These are phyloP conservation scores for Lasioglossum oenotherae DNA, from an alignment of 2,888 invertebrate genomes.

Conservation along the genomic window DNA sequence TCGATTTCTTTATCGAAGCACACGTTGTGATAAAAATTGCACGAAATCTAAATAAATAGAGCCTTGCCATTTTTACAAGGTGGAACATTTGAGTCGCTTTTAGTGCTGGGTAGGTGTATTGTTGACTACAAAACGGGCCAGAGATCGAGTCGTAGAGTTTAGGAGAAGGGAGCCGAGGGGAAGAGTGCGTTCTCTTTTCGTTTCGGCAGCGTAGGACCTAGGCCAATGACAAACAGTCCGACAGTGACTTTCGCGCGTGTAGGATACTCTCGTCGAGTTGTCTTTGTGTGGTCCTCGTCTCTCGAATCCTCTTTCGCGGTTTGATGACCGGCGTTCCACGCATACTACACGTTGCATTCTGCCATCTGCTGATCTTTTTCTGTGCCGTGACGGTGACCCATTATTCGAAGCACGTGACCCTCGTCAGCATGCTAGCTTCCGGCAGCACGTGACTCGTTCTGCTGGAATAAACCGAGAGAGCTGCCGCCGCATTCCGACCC, in stretches of 20 bases:
- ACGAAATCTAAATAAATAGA: no score
- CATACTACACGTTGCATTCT: background rate
- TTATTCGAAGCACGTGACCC: slow-evolving; percentile 18
- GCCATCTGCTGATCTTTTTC: background rate
- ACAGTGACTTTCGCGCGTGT: slow-evolving; percentile 45
- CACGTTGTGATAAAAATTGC: no score
- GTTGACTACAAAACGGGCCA: background rate
- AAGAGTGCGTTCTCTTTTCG: slow-evolving; percentile 20
- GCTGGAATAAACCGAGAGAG: background rate
- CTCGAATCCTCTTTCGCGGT: background rate
- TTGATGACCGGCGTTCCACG: slow-evolving; percentile 19
- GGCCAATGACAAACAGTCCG: slow-evolving; percentile 43
- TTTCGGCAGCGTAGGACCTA: slow-evolving; percentile 8
- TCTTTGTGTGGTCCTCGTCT: background rate
- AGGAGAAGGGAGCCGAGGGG: background rate
- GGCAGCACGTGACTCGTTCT: slow-evolving; percentile 15
- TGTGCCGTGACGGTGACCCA: slow-evolving; percentile 1
- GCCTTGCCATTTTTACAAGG: no score
- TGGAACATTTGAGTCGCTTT: no score
- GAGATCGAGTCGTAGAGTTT: background rate
- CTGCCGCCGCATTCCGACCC: background rate
- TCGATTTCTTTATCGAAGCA: no score
- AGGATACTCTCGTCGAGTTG: slow-evolving; percentile 1
- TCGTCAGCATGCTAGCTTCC: slow-evolving; percentile 19
- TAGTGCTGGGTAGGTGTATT: no score